Conservation (phyloP, 2,797 vertebrate species). For the Pipistrellus pygmaeus region DNA sequence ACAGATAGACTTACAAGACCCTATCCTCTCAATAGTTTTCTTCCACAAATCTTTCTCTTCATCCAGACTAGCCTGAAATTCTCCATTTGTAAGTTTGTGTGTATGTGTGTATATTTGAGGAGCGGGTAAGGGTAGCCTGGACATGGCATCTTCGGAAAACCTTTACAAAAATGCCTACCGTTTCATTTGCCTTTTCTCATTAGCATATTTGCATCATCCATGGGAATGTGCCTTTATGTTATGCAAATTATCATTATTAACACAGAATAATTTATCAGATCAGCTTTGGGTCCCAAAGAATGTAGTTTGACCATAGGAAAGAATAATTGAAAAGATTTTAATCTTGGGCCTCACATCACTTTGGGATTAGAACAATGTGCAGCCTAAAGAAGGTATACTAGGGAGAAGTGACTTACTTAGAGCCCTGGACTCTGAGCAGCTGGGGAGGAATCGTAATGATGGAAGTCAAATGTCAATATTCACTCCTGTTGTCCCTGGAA, state of each 20-base stretch:
- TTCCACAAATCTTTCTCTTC: not conserved
- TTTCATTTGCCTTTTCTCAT: not conserved
- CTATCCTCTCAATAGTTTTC: not conserved
- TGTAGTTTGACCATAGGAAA: not conserved
- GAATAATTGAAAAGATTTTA: constrained; percentile 1
- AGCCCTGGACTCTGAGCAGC: not conserved
- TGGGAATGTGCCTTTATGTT: not conserved
- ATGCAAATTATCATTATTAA: not conserved
- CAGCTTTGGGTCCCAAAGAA: not conserved
- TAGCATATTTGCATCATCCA: constrained; percentile 18
- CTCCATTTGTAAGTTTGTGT: not conserved
- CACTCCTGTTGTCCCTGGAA: not conserved
- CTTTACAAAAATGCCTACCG: not conserved
- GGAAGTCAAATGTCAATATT: not conserved
- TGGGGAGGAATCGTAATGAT: not conserved
- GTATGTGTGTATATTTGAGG: not conserved
- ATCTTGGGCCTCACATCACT: not conserved
- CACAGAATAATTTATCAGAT: constrained; percentile 15
- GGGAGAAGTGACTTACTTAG: not conserved
- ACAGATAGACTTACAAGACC: not conserved
- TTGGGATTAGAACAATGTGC: not conserved
- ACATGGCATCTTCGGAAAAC: not conserved
- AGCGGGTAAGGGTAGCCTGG: not conserved
- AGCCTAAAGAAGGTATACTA: not conserved
- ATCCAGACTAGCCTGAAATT: not conserved